Percentiles rank a stretch among this genome's conserved stretches.
These are phyloP conservation scores for Flexamia atlantica DNA, from an alignment of 2,888 invertebrate species.

Conservation along the genomic window DNA sequence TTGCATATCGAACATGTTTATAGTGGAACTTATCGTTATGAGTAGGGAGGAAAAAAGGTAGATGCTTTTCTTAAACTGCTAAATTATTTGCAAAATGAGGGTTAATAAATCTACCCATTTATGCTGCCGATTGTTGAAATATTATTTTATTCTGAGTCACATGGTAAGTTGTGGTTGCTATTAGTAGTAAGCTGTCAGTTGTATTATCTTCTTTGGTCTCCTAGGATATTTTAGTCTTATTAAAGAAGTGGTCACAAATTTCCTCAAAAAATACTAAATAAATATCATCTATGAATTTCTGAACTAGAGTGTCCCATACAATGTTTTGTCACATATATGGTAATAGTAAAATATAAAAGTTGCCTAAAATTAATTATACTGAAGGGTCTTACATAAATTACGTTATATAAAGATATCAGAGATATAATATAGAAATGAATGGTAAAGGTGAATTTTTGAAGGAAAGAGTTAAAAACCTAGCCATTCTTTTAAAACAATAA, in stretches of 20 bases:
- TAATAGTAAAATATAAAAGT: too few species aligned
- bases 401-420: too few species aligned
- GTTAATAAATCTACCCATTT: background rate
- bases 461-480: too few species aligned
- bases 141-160: background rate
- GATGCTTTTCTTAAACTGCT: conserved; percentile 31
- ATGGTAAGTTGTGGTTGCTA: background rate
- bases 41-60: background rate
- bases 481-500: too few species aligned
- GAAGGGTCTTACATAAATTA: too few species aligned
- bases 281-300: too few species aligned
- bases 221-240: background rate
- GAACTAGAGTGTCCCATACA: too few species aligned
- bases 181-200: background rate
- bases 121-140: conserved; percentile 2
- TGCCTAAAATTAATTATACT: too few species aligned
- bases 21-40: conserved; percentile 36
- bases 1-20: conserved; percentile 54
- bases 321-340: too few species aligned
- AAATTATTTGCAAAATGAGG: background rate
- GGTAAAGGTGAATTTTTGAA: too few species aligned
- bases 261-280: background rate
- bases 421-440: too few species aligned
- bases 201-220: background rate
- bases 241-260: background rate